Conservation (phyloP, 53 echinoderm and acorn worm genomes). For the Mesocentrotus franciscanus region DNA sequence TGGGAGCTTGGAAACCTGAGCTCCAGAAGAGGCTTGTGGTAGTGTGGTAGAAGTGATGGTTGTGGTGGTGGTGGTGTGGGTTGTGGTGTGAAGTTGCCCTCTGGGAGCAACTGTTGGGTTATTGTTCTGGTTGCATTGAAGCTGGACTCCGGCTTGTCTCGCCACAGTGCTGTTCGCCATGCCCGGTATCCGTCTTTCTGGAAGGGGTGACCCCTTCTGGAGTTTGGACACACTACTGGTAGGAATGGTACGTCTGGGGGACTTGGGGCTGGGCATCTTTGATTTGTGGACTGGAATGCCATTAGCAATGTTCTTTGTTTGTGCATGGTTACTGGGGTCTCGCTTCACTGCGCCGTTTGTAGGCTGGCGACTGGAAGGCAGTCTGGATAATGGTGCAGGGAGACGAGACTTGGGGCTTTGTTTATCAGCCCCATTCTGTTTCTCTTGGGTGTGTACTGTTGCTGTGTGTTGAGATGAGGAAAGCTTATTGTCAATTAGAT, state of each 20-base stretch:
- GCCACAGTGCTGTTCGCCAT: background rate
- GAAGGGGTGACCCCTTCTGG: slow-evolving; percentile 37
- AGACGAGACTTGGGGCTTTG: slow-evolving; percentile 40
- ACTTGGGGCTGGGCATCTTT: slow-evolving; percentile 54
- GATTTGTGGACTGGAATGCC: slow-evolving; percentile 57
- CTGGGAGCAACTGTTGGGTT: slow-evolving; percentile 5
- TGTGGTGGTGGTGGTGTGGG: slow-evolving; percentile 43
- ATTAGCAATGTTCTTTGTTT: slow-evolving; percentile 47
- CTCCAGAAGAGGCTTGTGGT: background rate
- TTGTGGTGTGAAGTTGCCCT: slow-evolving; percentile 8
- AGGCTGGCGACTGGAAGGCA: slow-evolving; percentile 23
- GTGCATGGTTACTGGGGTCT: slow-evolving; percentile 3
- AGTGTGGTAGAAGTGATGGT: slow-evolving; percentile 29
- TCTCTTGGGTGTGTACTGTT: slow-evolving; percentile 53
- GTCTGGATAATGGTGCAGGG: slow-evolving; percentile 33
- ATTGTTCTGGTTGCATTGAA: slow-evolving; percentile 60
- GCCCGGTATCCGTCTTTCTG: background rate
- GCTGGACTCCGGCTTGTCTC: slow-evolving; percentile 5
- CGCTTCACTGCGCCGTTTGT: background rate
- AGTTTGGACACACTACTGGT: background rate
- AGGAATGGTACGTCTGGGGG: slow-evolving; percentile 2
- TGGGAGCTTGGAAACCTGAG: slow-evolving; percentile 36
- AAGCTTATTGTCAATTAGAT: slow-evolving; percentile 33
- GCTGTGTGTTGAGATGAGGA: slow-evolving; percentile 54
- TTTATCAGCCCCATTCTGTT: slow-evolving; percentile 48